Evolutionary conservation across 2,888 invertebrate species (phyloP).

Genomic region (Rhagonycha lutea): DNA sequence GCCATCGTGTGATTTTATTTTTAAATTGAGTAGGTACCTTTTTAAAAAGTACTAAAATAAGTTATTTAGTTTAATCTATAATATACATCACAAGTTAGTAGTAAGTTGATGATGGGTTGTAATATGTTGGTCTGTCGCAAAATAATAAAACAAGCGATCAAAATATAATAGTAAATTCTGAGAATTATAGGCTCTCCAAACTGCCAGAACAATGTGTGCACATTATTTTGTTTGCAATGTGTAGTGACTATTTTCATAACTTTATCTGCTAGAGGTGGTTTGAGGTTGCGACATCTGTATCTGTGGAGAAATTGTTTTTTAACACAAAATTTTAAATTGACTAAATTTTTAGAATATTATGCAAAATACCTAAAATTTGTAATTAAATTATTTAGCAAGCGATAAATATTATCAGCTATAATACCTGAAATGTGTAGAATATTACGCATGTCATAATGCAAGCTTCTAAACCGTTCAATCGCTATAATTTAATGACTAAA

Average conservation of each 20-base stretch:
- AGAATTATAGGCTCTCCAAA: conserved; percentile 18
- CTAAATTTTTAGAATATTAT: conserved; percentile 17
- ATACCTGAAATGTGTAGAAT: conserved; percentile 17
- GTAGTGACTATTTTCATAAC: conserved; percentile 27
- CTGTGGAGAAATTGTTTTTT: conserved; percentile 16
- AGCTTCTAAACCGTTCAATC: conserved; percentile 21
- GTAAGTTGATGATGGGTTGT: not conserved
- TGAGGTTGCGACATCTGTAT: conserved; percentile 28
- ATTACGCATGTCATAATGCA: conserved; percentile 16
- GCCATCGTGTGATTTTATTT: not conserved
- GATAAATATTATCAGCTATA: conserved; percentile 13
- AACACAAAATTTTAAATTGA: conserved; percentile 17
- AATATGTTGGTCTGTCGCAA: not conserved
- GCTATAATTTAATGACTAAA: conserved; percentile 26
- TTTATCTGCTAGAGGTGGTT: conserved; percentile 25
- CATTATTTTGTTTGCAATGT: conserved; percentile 27
- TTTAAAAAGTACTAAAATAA: not conserved
- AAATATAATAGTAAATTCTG: not conserved
- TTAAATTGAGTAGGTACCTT: not conserved
- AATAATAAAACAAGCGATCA: not conserved
- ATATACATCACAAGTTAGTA: too few relatives aligned
- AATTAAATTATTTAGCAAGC: not conserved
- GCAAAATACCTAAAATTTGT: conserved; percentile 1
- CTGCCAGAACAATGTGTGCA: conserved; percentile 24
- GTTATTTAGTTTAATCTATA: not conserved